Evolutionary conservation across 1,140 invertebrate species (phyloP).

Genomic region (Philaenus spumarius): DNA sequence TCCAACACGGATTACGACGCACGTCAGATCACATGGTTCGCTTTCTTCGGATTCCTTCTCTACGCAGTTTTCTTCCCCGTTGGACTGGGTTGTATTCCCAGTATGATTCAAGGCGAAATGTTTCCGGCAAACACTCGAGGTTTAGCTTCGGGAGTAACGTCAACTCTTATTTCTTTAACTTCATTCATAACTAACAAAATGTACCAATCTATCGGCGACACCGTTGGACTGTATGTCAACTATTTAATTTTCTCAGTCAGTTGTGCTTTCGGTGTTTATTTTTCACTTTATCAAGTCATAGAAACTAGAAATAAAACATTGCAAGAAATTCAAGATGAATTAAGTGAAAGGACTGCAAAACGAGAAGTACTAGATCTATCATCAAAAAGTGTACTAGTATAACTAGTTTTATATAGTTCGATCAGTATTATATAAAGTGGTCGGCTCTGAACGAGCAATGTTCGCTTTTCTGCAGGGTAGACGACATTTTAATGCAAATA

Average conservation of each 20-base stretch:
- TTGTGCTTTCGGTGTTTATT: constrained; percentile 54
- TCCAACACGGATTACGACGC: constrained; percentile 44
- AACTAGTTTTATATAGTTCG: too few relatives aligned
- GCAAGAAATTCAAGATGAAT: constrained; percentile 47
- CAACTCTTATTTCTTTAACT: constrained; percentile 60
- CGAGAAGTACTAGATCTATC: too few relatives aligned
- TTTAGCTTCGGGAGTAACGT: constrained; percentile 59
- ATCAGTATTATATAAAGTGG: too few relatives aligned
- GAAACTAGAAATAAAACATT: constrained; percentile 79
- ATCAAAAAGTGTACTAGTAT: too few relatives aligned
- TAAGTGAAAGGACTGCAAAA: constrained; percentile 24
- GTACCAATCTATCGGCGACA: constrained; percentile 49
- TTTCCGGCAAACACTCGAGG: constrained; percentile 63
- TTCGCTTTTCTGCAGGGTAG: too few relatives aligned
- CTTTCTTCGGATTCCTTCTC: constrained; percentile 55
- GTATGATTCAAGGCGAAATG: constrained; percentile 66
- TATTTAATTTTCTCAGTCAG: constrained; percentile 69
- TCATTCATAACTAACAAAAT: constrained; percentile 68
- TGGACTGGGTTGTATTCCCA: constrained; percentile 52
- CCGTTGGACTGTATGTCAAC: constrained; percentile 46
- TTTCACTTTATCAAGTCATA: constrained; percentile 56
- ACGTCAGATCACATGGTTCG: constrained; percentile 47
- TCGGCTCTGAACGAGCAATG: too few relatives aligned
- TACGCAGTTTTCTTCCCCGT: constrained; percentile 64
- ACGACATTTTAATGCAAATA: too few relatives aligned